Conservation (phyloP, 1,140 invertebrate genomes). For the Chymomyza costata region DNA sequence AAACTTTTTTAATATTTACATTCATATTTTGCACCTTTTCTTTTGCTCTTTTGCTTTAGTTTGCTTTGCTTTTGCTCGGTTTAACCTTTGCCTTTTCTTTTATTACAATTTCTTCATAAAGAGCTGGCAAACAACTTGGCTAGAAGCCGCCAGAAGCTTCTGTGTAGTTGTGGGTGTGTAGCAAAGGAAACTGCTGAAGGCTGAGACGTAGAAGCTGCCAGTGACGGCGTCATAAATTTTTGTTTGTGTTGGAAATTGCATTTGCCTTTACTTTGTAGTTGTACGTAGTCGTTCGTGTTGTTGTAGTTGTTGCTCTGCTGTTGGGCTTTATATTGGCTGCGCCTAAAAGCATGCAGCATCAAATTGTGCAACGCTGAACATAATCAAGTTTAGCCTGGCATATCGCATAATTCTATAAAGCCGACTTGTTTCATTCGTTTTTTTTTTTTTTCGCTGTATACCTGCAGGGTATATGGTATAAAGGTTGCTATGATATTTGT, state of each 20-base stretch:
- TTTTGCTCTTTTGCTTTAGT: constrained; percentile 15
- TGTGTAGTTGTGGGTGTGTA: no score
- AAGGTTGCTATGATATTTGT: no score
- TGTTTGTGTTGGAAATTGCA: constrained; percentile 72
- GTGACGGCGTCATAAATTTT: constrained; percentile 49
- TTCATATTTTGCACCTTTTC: constrained; percentile 70
- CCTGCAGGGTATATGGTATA: no score
- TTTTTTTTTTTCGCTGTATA: no score
- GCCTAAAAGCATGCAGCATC: constrained; percentile 62
- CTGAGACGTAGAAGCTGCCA: background rate
- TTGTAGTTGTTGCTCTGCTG: constrained; percentile 21
- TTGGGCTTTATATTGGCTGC: constrained; percentile 52
- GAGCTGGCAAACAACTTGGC: constrained; percentile 15
- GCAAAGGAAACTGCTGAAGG: no score
- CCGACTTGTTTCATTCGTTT: no score
- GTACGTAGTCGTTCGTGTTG: background rate
- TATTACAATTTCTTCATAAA: constrained; percentile 6
- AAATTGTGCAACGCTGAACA: constrained; percentile 57
- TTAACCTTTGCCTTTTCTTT: no score
- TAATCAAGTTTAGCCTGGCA: constrained; percentile 60
- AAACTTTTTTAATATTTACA: constrained; percentile 73
- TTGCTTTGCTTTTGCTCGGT: constrained; percentile 7
- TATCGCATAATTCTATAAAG: no score
- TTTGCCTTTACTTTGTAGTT: constrained; percentile 62
- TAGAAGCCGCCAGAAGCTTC: background rate